These are phyloP conservation scores for Trichogramma evanescens DNA, from an alignment of 2,888 invertebrate species.

Conservation along the genomic window DNA sequence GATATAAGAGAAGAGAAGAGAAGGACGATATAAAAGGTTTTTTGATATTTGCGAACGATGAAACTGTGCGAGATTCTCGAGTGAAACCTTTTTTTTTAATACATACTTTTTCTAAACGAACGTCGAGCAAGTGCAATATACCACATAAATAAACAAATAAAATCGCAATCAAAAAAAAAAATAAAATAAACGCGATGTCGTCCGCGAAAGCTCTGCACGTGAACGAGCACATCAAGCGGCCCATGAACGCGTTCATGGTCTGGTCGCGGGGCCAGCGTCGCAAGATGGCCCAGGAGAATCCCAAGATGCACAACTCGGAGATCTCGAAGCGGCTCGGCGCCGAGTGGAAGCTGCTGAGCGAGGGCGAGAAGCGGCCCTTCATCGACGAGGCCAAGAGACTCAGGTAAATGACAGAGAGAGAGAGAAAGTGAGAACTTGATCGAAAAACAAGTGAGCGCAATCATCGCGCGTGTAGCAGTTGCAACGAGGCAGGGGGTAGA, in stretches of 20 bases:
- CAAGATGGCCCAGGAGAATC: conserved; percentile 90
- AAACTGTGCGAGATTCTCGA: too few relatives aligned
- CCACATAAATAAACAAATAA: background rate
- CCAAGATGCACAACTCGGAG: conserved; percentile 90
- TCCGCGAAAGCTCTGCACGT: conserved; percentile 46
- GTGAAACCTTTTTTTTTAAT: background rate
- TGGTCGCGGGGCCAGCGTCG: conserved; percentile 83
- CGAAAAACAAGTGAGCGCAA: too few relatives aligned
- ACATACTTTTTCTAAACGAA: background rate
- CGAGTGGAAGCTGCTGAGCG: conserved; percentile 82
- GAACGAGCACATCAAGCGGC: conserved; percentile 80
- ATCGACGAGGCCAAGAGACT: conserved; percentile 86
- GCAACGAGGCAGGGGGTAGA: too few relatives aligned
- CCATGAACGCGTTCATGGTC: conserved; percentile 94
- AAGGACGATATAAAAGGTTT: too few relatives aligned
- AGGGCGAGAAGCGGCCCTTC: conserved; percentile 80
- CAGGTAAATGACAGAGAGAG: conserved; percentile 53
- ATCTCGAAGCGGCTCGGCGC: conserved; percentile 80
- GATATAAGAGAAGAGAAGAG: too few relatives aligned
- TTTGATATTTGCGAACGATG: too few relatives aligned
- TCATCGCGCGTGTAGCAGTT: too few relatives aligned
- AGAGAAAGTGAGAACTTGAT: background rate
- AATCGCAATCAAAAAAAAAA: background rate
- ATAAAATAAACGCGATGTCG: conserved; percentile 27
- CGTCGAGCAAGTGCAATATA: background rate